Conservation (phyloP, 2,113 vertebrate genomes). For the Bostrychus sinensis region DNA sequence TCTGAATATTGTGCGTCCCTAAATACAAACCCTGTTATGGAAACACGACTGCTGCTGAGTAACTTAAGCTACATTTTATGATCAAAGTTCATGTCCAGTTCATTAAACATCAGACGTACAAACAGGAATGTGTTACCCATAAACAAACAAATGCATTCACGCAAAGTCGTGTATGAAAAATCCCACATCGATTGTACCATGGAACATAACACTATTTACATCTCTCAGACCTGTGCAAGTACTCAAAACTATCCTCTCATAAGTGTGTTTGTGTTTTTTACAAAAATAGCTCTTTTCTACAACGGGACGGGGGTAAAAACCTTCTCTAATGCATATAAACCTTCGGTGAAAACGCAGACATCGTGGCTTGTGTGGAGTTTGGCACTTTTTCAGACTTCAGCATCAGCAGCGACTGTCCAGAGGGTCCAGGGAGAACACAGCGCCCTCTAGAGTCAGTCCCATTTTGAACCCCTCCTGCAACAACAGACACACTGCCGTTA, state of each 20-base stretch:
- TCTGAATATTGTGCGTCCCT: no score
- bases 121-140: conserved; percentile 69
- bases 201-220: conserved; percentile 72
- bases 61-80: conserved; percentile 40
- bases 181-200: conserved; percentile 64
- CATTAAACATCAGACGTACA: conserved; percentile 53
- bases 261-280: no score
- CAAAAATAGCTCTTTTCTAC: conserved; percentile 81
- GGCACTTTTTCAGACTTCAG: conserved; percentile 82
- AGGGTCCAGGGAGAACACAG: conserved; percentile 94
- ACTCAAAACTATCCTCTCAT: conserved; percentile 62
- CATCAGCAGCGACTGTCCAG: conserved; percentile 94
- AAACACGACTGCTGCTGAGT: conserved; percentile 26
- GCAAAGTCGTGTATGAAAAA: conserved; percentile 53
- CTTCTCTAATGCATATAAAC: conserved; percentile 76
- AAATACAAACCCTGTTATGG: conserved; percentile 38
- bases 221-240: conserved; percentile 64
- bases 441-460: conserved; percentile 98
- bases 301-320: conserved; percentile 64
- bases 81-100: conserved; percentile 42
- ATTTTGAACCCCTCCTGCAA: conserved; percentile 99
- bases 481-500: conserved; percentile 59
- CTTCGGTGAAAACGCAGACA: conserved; percentile 65
- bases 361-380: conserved; percentile 66
- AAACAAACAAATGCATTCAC: conserved; percentile 50